phyloP scores from a whole-genome alignment of 2,888 invertebrate genomes.

The Diarsia mendica region DNA sequence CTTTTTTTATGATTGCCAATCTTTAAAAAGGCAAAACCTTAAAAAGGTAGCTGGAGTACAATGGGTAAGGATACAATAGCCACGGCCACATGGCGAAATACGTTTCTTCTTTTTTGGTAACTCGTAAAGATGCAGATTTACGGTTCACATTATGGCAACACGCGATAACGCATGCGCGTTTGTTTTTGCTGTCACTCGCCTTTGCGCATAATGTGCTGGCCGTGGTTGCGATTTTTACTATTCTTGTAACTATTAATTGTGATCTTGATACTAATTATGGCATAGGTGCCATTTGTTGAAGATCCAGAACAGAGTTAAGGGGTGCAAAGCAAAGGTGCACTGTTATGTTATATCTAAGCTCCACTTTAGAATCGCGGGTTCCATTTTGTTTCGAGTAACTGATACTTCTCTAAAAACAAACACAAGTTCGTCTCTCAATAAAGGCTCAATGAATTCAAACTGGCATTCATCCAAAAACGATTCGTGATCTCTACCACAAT shows the following conservation, averaged over 20 bases:
- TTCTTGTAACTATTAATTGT: conserved; percentile 1
- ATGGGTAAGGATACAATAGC: conserved; percentile 85
- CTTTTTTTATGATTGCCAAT: conserved; percentile 82
- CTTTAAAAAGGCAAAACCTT: conserved; percentile 81
- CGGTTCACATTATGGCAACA: conserved; percentile 78
- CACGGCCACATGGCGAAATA: conserved; percentile 82
- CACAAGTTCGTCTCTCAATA: conserved; percentile 1
- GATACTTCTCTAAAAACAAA: background rate
- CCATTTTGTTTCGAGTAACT: background rate
- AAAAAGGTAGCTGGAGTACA: conserved; percentile 83
- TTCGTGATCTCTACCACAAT: conserved; percentile 43
- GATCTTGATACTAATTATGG: background rate
- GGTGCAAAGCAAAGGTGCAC: background rate
- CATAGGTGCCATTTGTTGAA: background rate
- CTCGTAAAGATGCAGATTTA: conserved; percentile 83
- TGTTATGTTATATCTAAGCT: no score
- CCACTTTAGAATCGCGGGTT: background rate
- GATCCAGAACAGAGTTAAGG: background rate
- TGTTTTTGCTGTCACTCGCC: conserved; percentile 56
- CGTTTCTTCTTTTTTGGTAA: conserved; percentile 80
- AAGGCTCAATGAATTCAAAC: background rate
- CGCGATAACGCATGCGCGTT: conserved; percentile 73
- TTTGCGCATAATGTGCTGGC: conserved; percentile 51
- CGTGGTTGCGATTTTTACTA: conserved; percentile 28
- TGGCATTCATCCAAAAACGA: conserved; percentile 16